Conservation (phyloP, 2,888 invertebrate genomes). For the Clepsis dumicolana region DNA sequence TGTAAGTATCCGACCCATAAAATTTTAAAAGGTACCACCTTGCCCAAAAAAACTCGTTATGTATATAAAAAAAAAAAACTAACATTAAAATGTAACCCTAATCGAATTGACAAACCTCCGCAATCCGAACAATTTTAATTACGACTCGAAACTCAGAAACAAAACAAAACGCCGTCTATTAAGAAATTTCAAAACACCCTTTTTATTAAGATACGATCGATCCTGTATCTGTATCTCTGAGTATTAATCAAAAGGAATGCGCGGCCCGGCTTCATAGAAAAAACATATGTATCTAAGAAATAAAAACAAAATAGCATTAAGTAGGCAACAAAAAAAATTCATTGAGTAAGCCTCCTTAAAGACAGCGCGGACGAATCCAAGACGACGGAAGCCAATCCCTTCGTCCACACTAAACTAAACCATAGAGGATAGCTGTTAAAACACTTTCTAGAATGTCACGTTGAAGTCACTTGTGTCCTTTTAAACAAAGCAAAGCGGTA, state of each 20-base stretch:
- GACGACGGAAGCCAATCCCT: slow-evolving; percentile 20
- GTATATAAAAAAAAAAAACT: neutral
- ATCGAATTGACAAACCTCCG: slow-evolving; percentile 37
- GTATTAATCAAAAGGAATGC: slow-evolving; percentile 79
- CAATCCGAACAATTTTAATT: slow-evolving; percentile 65
- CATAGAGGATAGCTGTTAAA: slow-evolving; percentile 25
- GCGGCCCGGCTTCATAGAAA: slow-evolving; percentile 64
- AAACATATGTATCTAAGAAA: slow-evolving; percentile 75
- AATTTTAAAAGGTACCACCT: too few relatives aligned
- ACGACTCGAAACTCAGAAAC: slow-evolving; percentile 55
- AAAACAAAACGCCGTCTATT: slow-evolving; percentile 70
- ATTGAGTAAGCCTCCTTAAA: slow-evolving; percentile 71
- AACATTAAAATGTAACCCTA: slow-evolving; percentile 2
- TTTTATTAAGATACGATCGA: slow-evolving; percentile 78
- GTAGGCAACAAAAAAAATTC: slow-evolving; percentile 75
- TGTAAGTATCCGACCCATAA: too few relatives aligned
- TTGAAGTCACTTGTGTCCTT: slow-evolving; percentile 2
- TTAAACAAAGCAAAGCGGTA: slow-evolving; percentile 49
- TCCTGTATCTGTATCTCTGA: slow-evolving; percentile 55
- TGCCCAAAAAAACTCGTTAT: too few relatives aligned
- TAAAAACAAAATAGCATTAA: slow-evolving; percentile 83
- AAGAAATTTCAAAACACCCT: slow-evolving; percentile 76
- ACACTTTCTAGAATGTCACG: slow-evolving; percentile 23
- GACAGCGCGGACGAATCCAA: slow-evolving; percentile 51
- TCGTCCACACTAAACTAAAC: slow-evolving; percentile 44